A percentile compares a stretch with the other conserved stretches of the same genome.
phyloP scores from a whole-genome alignment of 2,113 vertebrate genomes.

The Aphyosemion australe region DNA sequence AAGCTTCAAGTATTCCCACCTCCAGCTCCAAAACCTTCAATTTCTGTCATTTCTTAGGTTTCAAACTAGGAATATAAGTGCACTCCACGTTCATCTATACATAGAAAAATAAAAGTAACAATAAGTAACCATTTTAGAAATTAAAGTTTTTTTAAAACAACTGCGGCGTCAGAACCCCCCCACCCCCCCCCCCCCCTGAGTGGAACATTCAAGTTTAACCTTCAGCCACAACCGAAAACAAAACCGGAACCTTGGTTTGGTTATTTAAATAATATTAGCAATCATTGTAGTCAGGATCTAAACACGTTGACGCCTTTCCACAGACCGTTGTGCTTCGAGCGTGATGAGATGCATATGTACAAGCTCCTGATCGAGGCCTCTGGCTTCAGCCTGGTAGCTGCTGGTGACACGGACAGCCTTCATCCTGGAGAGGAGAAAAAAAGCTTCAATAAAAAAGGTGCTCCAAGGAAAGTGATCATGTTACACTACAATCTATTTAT shows the following conservation, averaged over 20 bases:
- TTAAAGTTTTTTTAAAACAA: slow-evolving; percentile 72
- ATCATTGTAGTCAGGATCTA: slow-evolving; percentile 54
- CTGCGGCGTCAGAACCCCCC: slow-evolving; percentile 57
- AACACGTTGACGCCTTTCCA: slow-evolving; percentile 61
- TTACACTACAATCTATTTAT: slow-evolving; percentile 4
- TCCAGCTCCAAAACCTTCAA: slow-evolving; percentile 43
- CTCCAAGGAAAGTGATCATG: slow-evolving; percentile 6
- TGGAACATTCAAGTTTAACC: slow-evolving; percentile 80
- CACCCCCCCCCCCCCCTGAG: slow-evolving; percentile 75
- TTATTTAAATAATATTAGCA: slow-evolving; percentile 77
- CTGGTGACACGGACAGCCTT: slow-evolving; percentile 36
- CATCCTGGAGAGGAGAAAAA: slow-evolving; percentile 49
- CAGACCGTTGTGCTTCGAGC: slow-evolving; percentile 67
- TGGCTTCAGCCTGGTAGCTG: slow-evolving; percentile 39
- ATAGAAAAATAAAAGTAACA: slow-evolving; percentile 79
- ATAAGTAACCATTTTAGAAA: slow-evolving; percentile 73
- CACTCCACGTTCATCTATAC: slow-evolving; percentile 77
- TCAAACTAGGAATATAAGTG: slow-evolving; percentile 77
- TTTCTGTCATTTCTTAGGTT: slow-evolving; percentile 75
- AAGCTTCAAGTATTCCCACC: slow-evolving; percentile 74
- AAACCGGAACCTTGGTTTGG: slow-evolving; percentile 69
- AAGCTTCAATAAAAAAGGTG: slow-evolving; percentile 22
- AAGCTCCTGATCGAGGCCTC: slow-evolving; percentile 64
- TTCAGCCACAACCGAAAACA: slow-evolving; percentile 64
- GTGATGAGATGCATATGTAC: slow-evolving; percentile 71